These are phyloP conservation scores for Onychostoma macrolepis DNA, from an alignment of 2,113 vertebrate species.

Conservation along the genomic window DNA sequence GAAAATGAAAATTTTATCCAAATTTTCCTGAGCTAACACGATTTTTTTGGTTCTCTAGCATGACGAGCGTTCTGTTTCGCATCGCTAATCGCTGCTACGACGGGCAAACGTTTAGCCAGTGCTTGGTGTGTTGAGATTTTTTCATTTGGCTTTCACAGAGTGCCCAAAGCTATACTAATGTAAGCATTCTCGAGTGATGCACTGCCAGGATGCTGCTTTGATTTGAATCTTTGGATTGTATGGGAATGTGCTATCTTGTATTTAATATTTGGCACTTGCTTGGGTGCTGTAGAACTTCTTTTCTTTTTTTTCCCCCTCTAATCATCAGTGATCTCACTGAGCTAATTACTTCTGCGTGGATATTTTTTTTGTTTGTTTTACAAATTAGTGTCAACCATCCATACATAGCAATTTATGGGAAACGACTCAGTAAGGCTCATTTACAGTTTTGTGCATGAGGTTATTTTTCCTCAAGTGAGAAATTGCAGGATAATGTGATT, in stretches of 20 bases:
- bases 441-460: slow-evolving; percentile 51
- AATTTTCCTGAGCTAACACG: slow-evolving; percentile 16
- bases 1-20: background rate
- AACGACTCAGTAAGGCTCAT: slow-evolving; percentile 24
- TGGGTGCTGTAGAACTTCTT: slow-evolving; percentile 12
- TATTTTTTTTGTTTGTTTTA: slow-evolving; percentile 38
- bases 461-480: slow-evolving; percentile 38
- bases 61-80: slow-evolving; percentile 1
- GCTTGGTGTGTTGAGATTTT: background rate
- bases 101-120: slow-evolving; percentile 13
- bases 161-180: slow-evolving; percentile 15
- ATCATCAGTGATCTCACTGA: slow-evolving; percentile 52
- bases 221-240: slow-evolving; percentile 47
- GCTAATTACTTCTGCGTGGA: slow-evolving; percentile 13
- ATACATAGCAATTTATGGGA: slow-evolving; percentile 23
- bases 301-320: background rate
- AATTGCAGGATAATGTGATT: slow-evolving; percentile 45
- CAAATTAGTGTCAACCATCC: slow-evolving; percentile 34
- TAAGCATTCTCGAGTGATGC: slow-evolving; percentile 33
- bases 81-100: slow-evolving; percentile 3
- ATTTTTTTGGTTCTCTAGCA: slow-evolving; percentile 39
- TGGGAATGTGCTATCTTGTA: slow-evolving; percentile 47
- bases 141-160: background rate
- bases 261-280: slow-evolving; percentile 51
- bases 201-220: slow-evolving; percentile 33